Evolutionary conservation across 1,140 invertebrate genomes (phyloP).

Genomic region (Drosophila lini): DNA sequence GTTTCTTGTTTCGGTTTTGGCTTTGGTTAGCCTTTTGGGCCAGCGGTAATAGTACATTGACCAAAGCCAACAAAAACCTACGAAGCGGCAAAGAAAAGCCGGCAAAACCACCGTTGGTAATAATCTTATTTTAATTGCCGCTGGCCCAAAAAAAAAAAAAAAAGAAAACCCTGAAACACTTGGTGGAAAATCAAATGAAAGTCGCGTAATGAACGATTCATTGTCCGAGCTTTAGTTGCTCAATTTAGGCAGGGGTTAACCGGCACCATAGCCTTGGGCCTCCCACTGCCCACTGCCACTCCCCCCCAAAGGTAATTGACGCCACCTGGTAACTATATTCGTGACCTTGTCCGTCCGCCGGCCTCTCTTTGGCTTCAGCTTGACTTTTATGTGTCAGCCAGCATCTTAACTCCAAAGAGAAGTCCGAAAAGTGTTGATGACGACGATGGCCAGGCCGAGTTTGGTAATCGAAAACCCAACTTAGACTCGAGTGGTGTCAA

Average conservation of each 20-base stretch:
- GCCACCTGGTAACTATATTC: constrained; percentile 21
- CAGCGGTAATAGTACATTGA: constrained; percentile 27
- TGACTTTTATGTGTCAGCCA: constrained; percentile 16
- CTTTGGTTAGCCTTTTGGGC: constrained; percentile 11
- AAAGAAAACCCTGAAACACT: constrained; percentile 7
- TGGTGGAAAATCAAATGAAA: constrained; percentile 47
- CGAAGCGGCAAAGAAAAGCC: constrained; percentile 13
- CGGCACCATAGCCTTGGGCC: constrained; percentile 27
- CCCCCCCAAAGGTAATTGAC: constrained; percentile 26
- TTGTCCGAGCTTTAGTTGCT: constrained; percentile 31
- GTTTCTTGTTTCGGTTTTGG: constrained; percentile 41
- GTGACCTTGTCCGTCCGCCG: constrained; percentile 54
- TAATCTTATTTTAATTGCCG: constrained; percentile 79
- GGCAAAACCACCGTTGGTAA: constrained; percentile 38
- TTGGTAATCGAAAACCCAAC: constrained; percentile 55
- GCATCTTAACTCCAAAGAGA: constrained; percentile 42
- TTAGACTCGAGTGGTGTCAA: constrained; percentile 51
- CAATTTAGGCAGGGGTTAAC: constrained; percentile 11
- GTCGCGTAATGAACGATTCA: constrained; percentile 45
- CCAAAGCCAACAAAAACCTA: constrained; percentile 6
- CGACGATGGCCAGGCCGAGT: constrained; percentile 24
- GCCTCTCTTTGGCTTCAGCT: constrained; percentile 5
- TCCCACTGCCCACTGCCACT: constrained; percentile 20
- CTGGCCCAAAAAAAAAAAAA: constrained; percentile 14
- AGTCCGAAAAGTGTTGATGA: constrained; percentile 49